phyloP scores from a whole-genome alignment of 2,888 invertebrate species.

The Mesorhabditis spiculigera region DNA sequence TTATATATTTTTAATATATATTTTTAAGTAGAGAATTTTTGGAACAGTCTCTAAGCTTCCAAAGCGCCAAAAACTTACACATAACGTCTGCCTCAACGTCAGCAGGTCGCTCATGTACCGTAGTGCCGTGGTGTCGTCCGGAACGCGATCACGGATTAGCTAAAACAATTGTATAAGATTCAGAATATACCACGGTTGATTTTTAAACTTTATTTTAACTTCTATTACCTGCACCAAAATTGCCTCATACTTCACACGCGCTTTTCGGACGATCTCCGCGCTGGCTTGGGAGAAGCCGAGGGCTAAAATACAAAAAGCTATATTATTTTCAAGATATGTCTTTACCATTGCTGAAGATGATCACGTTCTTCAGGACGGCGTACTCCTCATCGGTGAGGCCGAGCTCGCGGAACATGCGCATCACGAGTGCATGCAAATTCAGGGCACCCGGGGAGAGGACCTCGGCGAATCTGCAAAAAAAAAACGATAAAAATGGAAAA shows the following conservation, averaged over 20 bases:
- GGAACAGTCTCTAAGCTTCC: too few relatives aligned
- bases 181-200: background rate
- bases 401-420: background rate
- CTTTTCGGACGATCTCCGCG: background rate
- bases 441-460: background rate
- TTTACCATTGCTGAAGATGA: background rate
- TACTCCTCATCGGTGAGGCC: background rate
- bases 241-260: background rate
- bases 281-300: background rate
- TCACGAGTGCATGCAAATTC: background rate
- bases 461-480: constrained; percentile 6
- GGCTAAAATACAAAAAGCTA: background rate
- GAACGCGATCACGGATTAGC: background rate
- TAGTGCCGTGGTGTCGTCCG: background rate
- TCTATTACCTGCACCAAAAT: background rate
- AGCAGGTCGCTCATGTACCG: background rate
- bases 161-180: background rate
- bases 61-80: background rate
- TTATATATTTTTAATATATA: too few relatives aligned
- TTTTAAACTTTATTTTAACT: background rate
- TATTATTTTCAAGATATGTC: background rate
- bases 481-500: too few relatives aligned
- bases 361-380: background rate
- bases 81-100: background rate
- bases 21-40: too few relatives aligned